Evolutionary conservation across 2,113 vertebrate species (phyloP).

Genomic region (Tachuris rubrigastra): DNA sequence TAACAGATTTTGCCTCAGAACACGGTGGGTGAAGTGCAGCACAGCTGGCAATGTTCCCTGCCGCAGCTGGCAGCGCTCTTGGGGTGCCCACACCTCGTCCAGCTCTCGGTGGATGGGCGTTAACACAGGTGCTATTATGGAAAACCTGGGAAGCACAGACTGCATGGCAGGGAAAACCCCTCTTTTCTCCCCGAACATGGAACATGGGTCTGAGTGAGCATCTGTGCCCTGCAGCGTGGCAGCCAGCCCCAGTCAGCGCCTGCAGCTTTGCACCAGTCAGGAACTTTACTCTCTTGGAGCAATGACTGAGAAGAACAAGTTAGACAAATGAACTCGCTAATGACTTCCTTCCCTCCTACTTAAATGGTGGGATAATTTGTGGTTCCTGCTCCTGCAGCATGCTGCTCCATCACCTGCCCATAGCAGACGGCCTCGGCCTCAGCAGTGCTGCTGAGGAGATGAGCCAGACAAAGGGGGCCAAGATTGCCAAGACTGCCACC

Average conservation of each 20-base stretch:
- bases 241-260: background rate
- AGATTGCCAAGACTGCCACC: background rate
- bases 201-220: rapidly evolving
- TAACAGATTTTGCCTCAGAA: background rate
- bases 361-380: conserved; percentile 45
- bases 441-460: background rate
- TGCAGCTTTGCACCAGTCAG: background rate
- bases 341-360: conserved; percentile 68
- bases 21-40: rapidly evolving
- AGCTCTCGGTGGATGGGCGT: background rate
- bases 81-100: background rate
- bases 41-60: background rate
- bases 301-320: conserved; percentile 44
- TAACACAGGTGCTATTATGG: rapidly evolving
- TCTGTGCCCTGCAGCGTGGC: background rate
- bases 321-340: conserved; percentile 57
- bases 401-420: conserved; percentile 20
- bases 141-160: background rate
- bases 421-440: background rate
- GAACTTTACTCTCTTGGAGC: conserved; percentile 6
- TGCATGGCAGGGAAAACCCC: rapidly evolving
- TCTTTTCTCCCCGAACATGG: background rate
- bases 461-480: background rate
- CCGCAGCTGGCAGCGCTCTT: background rate
- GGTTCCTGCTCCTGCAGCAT: conserved; percentile 37